Evolutionary conservation across 2,888 invertebrate genomes (phyloP).

Genomic region (Netelia fuscicornis): DNA sequence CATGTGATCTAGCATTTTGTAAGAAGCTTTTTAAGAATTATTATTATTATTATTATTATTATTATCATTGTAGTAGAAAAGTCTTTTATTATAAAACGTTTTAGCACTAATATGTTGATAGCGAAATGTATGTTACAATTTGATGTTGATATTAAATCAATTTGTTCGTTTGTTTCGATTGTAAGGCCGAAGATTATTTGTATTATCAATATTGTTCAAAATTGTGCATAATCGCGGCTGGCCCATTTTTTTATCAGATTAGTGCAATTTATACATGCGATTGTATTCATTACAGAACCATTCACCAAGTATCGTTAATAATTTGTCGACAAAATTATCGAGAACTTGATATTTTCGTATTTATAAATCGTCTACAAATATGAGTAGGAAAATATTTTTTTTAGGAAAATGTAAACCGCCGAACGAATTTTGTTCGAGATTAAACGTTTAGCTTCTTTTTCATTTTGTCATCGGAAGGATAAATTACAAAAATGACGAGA

Average conservation of each 20-base stretch:
- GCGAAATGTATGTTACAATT: conserved; percentile 54
- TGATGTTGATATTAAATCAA: conserved; percentile 58
- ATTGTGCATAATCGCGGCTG: conserved; percentile 1
- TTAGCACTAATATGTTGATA: conserved; percentile 52
- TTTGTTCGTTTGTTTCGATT: conserved; percentile 26
- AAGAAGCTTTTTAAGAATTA: conserved; percentile 28
- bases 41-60: conserved; percentile 52
- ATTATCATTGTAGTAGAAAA: conserved; percentile 47
- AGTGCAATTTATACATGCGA: conserved; percentile 39
- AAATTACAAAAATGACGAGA: conserved; percentile 1
- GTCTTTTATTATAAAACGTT: conserved; percentile 47
- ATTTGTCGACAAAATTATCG: conserved; percentile 2
- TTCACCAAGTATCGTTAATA: background rate
- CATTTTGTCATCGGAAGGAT: background rate
- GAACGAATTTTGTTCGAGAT: too few species aligned
- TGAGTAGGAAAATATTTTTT: too few species aligned
- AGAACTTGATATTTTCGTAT: background rate
- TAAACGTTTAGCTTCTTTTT: too few species aligned
- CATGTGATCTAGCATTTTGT: conserved; percentile 50
- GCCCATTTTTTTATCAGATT: conserved; percentile 7
- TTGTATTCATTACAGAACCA: conserved; percentile 39
- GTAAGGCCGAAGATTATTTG: conserved; percentile 12
- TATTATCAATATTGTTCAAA: conserved; percentile 18
- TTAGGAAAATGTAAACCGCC: too few species aligned
- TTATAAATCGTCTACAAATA: too few species aligned